phyloP scores from a whole-genome alignment of 2,113 vertebrate genomes.

The Phrynosoma platyrhinos region DNA sequence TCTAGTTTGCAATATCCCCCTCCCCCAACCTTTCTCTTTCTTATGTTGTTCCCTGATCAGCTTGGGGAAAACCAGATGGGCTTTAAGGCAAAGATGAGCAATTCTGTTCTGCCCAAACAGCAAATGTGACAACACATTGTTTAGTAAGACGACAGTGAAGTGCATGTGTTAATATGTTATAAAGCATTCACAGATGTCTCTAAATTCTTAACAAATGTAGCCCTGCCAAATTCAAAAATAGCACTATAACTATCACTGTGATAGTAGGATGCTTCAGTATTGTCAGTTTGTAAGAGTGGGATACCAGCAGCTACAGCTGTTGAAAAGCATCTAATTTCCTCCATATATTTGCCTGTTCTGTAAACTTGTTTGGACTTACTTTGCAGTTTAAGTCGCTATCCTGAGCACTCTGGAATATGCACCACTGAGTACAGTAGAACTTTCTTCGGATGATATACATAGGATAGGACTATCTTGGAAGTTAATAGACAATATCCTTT shows the following conservation, averaged over 20 bases:
- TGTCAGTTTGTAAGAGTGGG: neutral
- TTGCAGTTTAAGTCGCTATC: neutral
- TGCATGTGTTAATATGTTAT: conserved; percentile 70
- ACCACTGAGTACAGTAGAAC: neutral
- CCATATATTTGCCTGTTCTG: neutral
- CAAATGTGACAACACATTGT: conserved; percentile 71
- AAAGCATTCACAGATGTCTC: conserved; percentile 66
- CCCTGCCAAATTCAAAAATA: conserved; percentile 66
- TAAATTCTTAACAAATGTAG: conserved; percentile 60
- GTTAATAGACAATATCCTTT: neutral
- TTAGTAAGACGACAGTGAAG: conserved; percentile 70
- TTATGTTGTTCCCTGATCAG: conserved; percentile 63
- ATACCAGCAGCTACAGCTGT: neutral
- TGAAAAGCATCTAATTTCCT: neutral
- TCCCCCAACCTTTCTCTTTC: conserved; percentile 9
- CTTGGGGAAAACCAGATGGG: conserved; percentile 75
- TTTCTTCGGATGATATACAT: neutral
- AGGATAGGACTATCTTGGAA: neutral
- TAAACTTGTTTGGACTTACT: conserved; percentile 11
- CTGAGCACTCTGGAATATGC: neutral
- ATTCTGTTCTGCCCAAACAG: conserved; percentile 71
- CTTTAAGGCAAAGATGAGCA: conserved; percentile 66
- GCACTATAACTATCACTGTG: conserved; percentile 27
- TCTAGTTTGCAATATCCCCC: conserved; percentile 42
- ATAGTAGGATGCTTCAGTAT: conserved; percentile 1